These are phyloP conservation scores for Bucco capensis DNA, from an alignment of 2,113 vertebrate genomes.

Conservation along the genomic window DNA sequence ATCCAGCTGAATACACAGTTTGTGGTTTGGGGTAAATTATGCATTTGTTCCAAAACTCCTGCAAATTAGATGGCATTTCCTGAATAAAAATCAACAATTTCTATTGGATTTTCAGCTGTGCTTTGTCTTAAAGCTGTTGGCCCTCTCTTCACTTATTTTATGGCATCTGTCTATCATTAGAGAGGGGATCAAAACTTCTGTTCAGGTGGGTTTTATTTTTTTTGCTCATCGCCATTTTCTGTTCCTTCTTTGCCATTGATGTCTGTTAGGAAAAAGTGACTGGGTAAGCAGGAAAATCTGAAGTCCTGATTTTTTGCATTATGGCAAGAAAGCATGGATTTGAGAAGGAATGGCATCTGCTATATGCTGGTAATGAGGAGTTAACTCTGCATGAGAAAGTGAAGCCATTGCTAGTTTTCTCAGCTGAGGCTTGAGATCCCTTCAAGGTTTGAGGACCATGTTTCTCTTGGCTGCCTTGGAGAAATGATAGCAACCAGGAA, in stretches of 20 bases:
- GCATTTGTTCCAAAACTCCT: neutral
- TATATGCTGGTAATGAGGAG: neutral
- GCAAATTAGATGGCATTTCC: neutral
- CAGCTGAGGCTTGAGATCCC: neutral
- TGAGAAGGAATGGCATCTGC: neutral
- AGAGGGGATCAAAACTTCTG: neutral
- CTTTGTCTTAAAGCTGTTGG: neutral
- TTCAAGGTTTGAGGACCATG: neutral
- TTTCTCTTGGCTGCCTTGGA: neutral
- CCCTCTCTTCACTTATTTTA: neutral
- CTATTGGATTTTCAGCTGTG: neutral
- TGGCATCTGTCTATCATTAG: neutral
- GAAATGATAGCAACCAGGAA: neutral
- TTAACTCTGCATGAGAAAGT: neutral
- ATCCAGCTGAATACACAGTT: neutral
- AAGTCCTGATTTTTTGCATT: neutral
- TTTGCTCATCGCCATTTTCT: neutral
- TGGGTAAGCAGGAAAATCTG: neutral
- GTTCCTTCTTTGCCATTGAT: neutral
- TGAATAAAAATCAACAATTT: neutral
- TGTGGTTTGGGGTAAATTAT: neutral
- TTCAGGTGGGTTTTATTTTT: neutral
- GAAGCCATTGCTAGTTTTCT: neutral
- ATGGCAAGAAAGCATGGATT: neutral
- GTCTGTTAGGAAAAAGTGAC: neutral